Evolutionary conservation across 2,888 invertebrate species (phyloP).

Genomic region (Tiphia femorata): DNA sequence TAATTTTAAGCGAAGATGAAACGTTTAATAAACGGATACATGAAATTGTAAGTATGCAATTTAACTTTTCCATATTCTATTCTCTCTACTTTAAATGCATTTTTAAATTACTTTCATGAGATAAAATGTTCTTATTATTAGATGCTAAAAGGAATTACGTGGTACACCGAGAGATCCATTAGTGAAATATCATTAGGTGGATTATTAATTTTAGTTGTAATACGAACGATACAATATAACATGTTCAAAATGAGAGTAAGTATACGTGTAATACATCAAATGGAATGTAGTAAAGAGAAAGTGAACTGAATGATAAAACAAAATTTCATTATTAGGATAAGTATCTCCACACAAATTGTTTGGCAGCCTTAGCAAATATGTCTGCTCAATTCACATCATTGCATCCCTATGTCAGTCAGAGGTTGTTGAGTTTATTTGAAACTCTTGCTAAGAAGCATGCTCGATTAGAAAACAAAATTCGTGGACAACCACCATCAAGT

Average conservation of each 20-base stretch:
- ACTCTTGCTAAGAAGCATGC: constrained; percentile 89
- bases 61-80: neutral
- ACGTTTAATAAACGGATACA: constrained; percentile 94
- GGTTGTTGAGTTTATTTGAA: constrained; percentile 91
- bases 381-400: constrained; percentile 91
- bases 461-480: constrained; percentile 72
- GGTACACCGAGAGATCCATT: constrained; percentile 94
- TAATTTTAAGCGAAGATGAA: constrained; percentile 97
- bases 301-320: too few relatives aligned
- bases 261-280: constrained; percentile 5
- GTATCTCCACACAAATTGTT: constrained; percentile 97
- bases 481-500: constrained; percentile 40
- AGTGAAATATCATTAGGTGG: constrained; percentile 96
- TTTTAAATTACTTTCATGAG: constrained; percentile 1
- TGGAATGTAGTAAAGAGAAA: neutral
- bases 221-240: constrained; percentile 96
- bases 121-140: constrained; percentile 63
- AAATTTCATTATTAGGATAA: constrained; percentile 88
- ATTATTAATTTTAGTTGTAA: constrained; percentile 92
- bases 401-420: constrained; percentile 96
- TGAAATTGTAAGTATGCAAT: constrained; percentile 82
- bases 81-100: neutral
- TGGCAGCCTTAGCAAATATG: constrained; percentile 99
- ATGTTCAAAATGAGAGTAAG: constrained; percentile 91
- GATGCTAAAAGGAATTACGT: constrained; percentile 88